Conservation (phyloP, 2,113 vertebrate species). For the Gopherus flavomarginatus region DNA sequence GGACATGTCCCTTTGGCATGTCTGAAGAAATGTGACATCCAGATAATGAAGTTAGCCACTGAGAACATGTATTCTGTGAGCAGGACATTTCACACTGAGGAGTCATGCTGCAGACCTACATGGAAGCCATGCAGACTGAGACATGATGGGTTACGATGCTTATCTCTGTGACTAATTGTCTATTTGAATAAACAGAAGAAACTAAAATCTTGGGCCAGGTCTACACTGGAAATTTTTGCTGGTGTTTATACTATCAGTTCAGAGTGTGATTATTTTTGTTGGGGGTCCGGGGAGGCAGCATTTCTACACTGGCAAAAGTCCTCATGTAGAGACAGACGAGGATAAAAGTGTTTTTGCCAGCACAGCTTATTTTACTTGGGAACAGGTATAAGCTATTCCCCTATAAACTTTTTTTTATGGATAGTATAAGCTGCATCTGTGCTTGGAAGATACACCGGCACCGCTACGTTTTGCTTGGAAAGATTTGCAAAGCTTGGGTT, state of each 20-base stretch:
- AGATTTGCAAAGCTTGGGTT: neutral
- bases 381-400: neutral
- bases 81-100: accelerated
- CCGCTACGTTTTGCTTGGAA: neutral
- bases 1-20: accelerated
- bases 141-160: accelerated
- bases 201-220: accelerated
- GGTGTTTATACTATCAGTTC: neutral
- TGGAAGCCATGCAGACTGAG: accelerated
- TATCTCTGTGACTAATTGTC: accelerated
- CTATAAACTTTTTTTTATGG: neutral
- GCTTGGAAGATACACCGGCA: neutral
- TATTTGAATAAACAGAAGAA: neutral
- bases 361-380: neutral
- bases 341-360: neutral
- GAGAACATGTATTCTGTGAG: neutral
- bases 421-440: neutral
- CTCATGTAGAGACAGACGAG: neutral
- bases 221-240: neutral
- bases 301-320: neutral
- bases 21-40: accelerated
- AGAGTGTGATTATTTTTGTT: accelerated
- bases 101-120: neutral
- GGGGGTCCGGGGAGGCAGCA: neutral
- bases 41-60: accelerated